Evolutionary conservation across 2,797 vertebrate species (phyloP), one percentile per base, ranked within the genome.

Genomic region (Myotis daubentonii): DNA sequence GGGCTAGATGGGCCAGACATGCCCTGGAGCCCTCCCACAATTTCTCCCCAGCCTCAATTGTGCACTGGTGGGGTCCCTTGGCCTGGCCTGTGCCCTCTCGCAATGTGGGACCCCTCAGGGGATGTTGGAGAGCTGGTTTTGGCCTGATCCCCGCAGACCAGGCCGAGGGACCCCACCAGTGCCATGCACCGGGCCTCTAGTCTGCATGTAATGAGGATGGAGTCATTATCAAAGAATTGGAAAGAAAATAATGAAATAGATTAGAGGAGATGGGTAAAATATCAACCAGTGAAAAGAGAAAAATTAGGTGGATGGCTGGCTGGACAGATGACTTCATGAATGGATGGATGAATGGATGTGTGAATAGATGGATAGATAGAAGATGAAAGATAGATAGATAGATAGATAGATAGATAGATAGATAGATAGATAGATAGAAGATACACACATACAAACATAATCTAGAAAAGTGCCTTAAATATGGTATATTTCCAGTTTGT

Each of bases 211-310:
- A 83, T 68, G 13, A 74, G 23, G 33, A 82, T 65, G 15, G 8
- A 79, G 3, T 53, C 0, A 36, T 68, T 79, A 51, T 82, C 23
- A 68, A 88, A 55, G 25, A 68, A 65, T 19, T 65, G 0, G 16
- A 87, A 83, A 57, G 5, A 83, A 87, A 87, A 66, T 25, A 75
- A 49, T 55, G 4, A 76, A 87, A 20, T 71, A 3, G 2, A 70
- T 66, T 75, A 62, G 41, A 80, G 4, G 38, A 87, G 13, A 75
- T 41, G 6, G 30, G 3, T 36, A 94, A 82, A 81, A 82, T 84
- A 17, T 6, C 30, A 33, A 70, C 23, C 33, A 94, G 2, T n/a
- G n/a, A 95, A 16, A 82, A 87, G 19, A 85, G 4, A 86, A 2
- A 94, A 86, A 72, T 60, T 68, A n/a, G 13, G 68, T 30, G n/a